Evolutionary conservation across 1,140 invertebrate genomes (phyloP).

Genomic region (Philopotamus ludificatus): DNA sequence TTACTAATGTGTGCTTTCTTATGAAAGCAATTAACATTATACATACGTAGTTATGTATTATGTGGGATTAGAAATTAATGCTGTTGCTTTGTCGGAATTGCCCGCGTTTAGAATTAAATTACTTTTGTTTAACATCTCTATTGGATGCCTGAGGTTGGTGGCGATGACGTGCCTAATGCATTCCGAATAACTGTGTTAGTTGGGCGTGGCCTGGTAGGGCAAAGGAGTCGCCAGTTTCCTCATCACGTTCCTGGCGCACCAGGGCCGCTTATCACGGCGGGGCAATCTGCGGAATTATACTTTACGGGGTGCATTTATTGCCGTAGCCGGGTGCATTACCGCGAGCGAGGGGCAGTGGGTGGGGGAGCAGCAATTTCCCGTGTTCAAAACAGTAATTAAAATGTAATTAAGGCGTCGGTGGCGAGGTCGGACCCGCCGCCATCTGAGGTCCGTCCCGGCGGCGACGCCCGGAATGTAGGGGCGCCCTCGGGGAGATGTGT

Average conservation of each 20-base stretch:
- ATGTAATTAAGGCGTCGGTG: constrained; percentile 32
- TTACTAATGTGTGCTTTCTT: no score
- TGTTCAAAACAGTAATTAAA: constrained; percentile 35
- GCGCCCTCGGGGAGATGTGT: background rate
- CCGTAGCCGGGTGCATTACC: constrained; percentile 22
- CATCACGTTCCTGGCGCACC: background rate
- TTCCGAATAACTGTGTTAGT: no score
- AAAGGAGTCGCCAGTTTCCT: no score
- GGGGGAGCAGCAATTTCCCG: constrained; percentile 1
- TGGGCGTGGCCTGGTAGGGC: no score
- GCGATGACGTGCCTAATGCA: no score
- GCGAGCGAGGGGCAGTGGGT: background rate
- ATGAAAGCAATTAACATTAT: no score
- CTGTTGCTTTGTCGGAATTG: no score
- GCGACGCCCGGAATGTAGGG: background rate
- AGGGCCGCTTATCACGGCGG: background rate
- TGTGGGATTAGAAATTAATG: no score
- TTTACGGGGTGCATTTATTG: constrained; percentile 20
- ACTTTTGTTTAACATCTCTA: no score
- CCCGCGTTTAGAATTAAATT: no score
- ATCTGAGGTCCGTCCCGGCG: background rate
- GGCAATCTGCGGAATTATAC: constrained; percentile 24
- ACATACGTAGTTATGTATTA: no score
- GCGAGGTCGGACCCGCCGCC: background rate
- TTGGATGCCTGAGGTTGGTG: no score